Evolutionary conservation across 2,113 vertebrate species (phyloP).

Genomic region (Megaptera novaeangliae): DNA sequence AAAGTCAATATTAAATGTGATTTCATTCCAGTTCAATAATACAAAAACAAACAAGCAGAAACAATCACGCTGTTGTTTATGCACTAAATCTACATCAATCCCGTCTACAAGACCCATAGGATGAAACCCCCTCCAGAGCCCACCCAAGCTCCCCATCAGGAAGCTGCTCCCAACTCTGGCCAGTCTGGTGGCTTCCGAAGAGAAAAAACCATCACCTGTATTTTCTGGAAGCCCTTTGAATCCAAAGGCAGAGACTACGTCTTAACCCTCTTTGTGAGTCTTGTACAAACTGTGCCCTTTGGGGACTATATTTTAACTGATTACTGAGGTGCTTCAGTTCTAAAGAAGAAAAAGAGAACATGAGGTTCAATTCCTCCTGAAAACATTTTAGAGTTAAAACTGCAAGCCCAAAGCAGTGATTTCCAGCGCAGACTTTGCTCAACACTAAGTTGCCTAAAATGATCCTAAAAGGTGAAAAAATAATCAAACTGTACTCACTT

Average conservation of each 20-base stretch:
- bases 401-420: neutral
- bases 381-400: neutral
- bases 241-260: neutral
- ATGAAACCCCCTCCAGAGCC: neutral
- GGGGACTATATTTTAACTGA: neutral
- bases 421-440: neutral
- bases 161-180: neutral
- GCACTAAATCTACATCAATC: neutral
- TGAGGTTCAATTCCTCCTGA: neutral
- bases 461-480: neutral
- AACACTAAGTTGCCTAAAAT: neutral
- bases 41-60: neutral
- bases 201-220: neutral
- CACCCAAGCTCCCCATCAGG: neutral
- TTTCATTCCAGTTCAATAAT: neutral
- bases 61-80: neutral
- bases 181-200: neutral
- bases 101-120: neutral
- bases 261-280: neutral
- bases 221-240: neutral
- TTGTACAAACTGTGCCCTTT: neutral
- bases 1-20: neutral
- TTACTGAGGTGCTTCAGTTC: neutral
- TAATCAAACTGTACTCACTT: neutral
- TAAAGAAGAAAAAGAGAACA: neutral